phyloP scores from a whole-genome alignment of 2,888 invertebrate species.

The Automeris io region DNA sequence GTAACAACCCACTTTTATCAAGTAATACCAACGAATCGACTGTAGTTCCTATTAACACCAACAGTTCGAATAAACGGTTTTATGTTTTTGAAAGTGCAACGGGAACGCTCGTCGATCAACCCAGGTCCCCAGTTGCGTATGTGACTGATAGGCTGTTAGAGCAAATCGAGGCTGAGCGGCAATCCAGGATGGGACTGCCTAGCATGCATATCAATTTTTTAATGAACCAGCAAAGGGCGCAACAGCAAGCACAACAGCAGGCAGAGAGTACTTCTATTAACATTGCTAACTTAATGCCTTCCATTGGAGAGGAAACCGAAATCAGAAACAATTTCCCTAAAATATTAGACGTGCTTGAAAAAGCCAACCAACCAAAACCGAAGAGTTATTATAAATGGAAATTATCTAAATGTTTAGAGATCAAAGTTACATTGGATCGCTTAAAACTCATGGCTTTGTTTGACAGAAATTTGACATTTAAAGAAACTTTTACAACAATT shows the following conservation, averaged over 20 bases:
- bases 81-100: conserved; percentile 70
- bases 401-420: conserved; percentile 77
- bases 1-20: conserved; percentile 64
- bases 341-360: conserved; percentile 74
- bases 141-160: conserved; percentile 68
- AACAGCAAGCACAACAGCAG: conserved; percentile 46
- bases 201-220: conserved; percentile 71
- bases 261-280: conserved; percentile 46
- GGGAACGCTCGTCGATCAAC: conserved; percentile 51
- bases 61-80: conserved; percentile 58
- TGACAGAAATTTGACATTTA: conserved; percentile 91
- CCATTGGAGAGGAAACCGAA: conserved; percentile 77
- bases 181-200: conserved; percentile 65
- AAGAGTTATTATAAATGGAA: conserved; percentile 86
- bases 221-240: conserved; percentile 58
- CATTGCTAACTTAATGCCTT: conserved; percentile 65
- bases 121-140: conserved; percentile 64
- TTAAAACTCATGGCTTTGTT: conserved; percentile 93
- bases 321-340: conserved; percentile 74
- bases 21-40: conserved; percentile 67
- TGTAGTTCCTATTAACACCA: conserved; percentile 64
- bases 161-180: conserved; percentile 67
- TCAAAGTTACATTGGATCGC: conserved; percentile 95
- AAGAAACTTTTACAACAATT: conserved; percentile 89
- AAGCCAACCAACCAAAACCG: conserved; percentile 71